These are phyloP conservation scores for Eulemur rufifrons DNA, from an alignment of 2,113 vertebrate species.

Conservation along the genomic window DNA sequence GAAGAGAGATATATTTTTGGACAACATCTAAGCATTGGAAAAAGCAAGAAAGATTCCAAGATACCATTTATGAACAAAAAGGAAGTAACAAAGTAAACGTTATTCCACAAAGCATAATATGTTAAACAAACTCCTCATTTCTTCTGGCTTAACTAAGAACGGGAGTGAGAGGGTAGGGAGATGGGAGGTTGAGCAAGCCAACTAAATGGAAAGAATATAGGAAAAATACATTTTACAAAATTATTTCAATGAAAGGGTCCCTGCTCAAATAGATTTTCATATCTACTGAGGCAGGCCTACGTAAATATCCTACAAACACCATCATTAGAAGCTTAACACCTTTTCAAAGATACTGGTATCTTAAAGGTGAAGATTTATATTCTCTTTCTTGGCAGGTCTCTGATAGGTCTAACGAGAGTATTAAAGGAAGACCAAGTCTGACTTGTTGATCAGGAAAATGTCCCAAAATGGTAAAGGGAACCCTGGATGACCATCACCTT, in stretches of 20 bases:
- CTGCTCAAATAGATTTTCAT: not conserved
- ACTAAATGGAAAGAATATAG: not conserved
- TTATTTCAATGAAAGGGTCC: not conserved
- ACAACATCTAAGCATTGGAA: not conserved
- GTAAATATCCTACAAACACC: not conserved
- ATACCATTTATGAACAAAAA: slow-evolving; percentile 10
- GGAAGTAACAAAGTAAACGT: not conserved
- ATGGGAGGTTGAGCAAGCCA: not conserved
- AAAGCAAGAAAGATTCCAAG: slow-evolving; percentile 5
- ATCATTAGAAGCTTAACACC: not conserved
- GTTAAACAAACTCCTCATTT: slow-evolving; percentile 17
- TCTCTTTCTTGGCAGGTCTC: not conserved
- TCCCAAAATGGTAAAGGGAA: not conserved
- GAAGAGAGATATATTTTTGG: not conserved
- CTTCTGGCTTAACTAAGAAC: not conserved
- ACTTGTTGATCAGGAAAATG: slow-evolving; percentile 5
- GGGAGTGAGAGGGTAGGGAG: accelerated
- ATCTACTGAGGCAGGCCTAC: not conserved
- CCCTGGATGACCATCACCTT: not conserved
- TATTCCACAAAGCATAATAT: not conserved
- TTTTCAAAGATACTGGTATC: slow-evolving; percentile 36
- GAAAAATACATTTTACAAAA: not conserved
- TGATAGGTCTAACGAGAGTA: slow-evolving; percentile 30
- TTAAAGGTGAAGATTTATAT: slow-evolving; percentile 6
- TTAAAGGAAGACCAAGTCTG: not conserved